Base-by-base conservation (phyloP, 2,888 invertebrate genomes). In the Platycheirus albimanus region DNA sequence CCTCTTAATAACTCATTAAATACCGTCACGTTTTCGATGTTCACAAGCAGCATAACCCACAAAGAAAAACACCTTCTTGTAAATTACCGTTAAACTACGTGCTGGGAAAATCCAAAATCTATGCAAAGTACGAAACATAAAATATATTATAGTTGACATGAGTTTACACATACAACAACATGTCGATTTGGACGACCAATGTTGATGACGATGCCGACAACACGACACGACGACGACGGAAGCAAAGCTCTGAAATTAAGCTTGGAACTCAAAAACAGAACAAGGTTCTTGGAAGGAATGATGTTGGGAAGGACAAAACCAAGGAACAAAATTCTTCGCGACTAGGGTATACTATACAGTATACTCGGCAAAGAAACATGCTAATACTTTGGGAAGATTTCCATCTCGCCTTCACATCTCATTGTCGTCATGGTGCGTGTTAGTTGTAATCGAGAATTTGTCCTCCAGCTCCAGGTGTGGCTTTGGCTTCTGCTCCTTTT, bases 1-100 rank as follows among this genome's bases (percentile, higher is more conserved):
- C 47, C 63, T 75, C 75, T 80, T 80, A 69, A 80, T 70, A 75
- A 75, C 80, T 75, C 75, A 80, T 80, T 80, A 80, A 56, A 75
- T 45, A 20, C 69, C 56, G 30, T 75, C 80, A 80, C 80, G 80
- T 80, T 61, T 15, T 8, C 30, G 28, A 11, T 19, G 17, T 28
- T 58, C 58, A 28, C 36, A 33, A 33, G 6, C 13, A 24, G 43
- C 61, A 45, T 61, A 20, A 13, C 4, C 11, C 24, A 24, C n/a
- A 24, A 52, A 30, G 11, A 17, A 58, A 38, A 41, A 58, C 15
- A 38, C 20, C 20, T 38, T 61, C 56, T 61, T 61, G 43, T 43
- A 43, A 61, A 61, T 61, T 45, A 61, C 61, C 30, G 45, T 11
- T 45, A 61, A 45, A 61, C 61, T 61, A 61, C 61, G 61, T 61